Evolutionary conservation across 2,888 invertebrate species (phyloP), one percentile per base, ranked within the genome.

Genomic region (Piscicola geometra): DNA sequence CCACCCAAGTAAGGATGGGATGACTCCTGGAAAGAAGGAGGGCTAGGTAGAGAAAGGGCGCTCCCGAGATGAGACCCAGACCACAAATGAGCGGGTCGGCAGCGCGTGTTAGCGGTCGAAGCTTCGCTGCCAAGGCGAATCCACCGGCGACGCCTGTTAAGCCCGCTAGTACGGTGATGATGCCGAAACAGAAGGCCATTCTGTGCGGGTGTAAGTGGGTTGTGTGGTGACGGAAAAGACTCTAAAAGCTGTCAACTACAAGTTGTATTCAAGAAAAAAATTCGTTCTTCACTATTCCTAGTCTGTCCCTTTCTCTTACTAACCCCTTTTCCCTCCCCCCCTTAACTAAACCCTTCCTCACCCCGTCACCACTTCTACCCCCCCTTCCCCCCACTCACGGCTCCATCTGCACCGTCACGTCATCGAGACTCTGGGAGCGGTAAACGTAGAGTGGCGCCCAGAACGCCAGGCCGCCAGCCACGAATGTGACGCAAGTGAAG

Each of bases 401-500:
- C 1, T 60, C 71, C 76, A 76, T 71, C 12, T 35, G 25, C 33
- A 71, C 71, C 30, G n/a, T 5, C 15, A 1, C 12, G 64, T 76
- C 47, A 9, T 64, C 30, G n/a, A 76, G 64, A 21, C 60, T 33
- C 64, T 36, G 41, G 1, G 77, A 70, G 41, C 56, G 30, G 82
- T 87, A 89, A 81, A 97, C 91, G 87, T 92, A 95, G 82, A 89
- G 90, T 0, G 97, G 96, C 0, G 94, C 96, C 95, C 96, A 99
- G 92, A 95, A 96, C 0, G 96, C 91, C 67, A 99, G 87, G 0
- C 98, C 94, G 75, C 99, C 99, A 21, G 96, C 91, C 32, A 97
- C 95, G 86, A 98, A 99, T 12, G 97, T 92, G n/a, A 98, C 96
- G 85, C 95, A 95, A 0, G 98, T 99, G 85, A 98, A 98, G 71